Base-by-base conservation (phyloP, 2,113 vertebrate genomes). In the Nothobranchius furzeri region DNA sequence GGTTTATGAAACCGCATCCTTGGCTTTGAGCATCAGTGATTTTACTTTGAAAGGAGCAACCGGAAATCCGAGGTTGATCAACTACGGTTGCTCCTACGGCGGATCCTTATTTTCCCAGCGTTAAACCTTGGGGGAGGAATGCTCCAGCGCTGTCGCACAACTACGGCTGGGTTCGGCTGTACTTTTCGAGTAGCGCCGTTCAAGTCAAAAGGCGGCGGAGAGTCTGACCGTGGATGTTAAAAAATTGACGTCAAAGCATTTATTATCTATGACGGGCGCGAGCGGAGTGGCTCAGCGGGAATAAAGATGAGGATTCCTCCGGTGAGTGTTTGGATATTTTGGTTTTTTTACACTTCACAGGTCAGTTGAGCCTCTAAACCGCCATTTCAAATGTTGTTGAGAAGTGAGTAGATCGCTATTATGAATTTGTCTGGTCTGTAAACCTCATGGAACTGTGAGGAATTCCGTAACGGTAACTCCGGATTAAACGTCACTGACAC, bases 291-390 rank as follows among this genome's bases (percentile, higher is more conserved):
- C 81, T 89, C 72, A 46, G 54, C 68, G 77, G 82, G 78, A 76
- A 81, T 53, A 64, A 83, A 88, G 78, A 93, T 92, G 92, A 90
- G 88, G 84, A 88, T 86, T 87, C 90, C 87, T 84, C 87, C 80
- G 84, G 92, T 93, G 88, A 92, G 91, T 90, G 20, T 46, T 43
- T 67, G 53, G 24, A 54, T 50, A 20, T 76, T 66, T 72, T 30
- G 30, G 20, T 85, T 79, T 71, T 54, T 12, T 60, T 50, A 60
- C 57, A 63, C 76, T 75, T 78, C 71, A 35, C 54, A 45, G 57
- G 12, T 82, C 59, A 58, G 70, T 77, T 74, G 80, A 51, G 48
- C 43, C 67, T 70, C 58, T 8, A 43, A 50, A 65, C 75, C 86
- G 81, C 83, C 84, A 85, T 84, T 85, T 64, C 65, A 60, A 45